Conservation (phyloP, 2,888 invertebrate species). For the Unio delphinus region DNA sequence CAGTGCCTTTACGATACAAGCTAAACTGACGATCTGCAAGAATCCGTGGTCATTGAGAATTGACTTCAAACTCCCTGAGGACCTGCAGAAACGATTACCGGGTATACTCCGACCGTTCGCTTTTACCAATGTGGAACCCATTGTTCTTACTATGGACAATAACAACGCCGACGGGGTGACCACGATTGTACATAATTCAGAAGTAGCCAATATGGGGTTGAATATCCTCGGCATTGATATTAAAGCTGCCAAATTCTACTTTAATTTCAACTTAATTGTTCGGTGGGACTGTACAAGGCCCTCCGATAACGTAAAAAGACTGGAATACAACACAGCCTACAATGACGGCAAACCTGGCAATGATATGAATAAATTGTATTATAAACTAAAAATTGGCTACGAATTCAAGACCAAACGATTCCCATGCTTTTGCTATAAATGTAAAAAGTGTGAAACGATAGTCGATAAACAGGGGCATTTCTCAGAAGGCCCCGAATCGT, state of each 20-base stretch:
- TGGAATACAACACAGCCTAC: neutral
- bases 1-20: too few relatives aligned
- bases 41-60: too few relatives aligned
- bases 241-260: too few relatives aligned
- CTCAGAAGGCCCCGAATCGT: neutral
- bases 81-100: neutral
- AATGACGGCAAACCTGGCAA: slow-evolving; percentile 1
- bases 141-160: too few relatives aligned
- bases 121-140: too few relatives aligned
- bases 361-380: slow-evolving; percentile 5
- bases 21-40: too few relatives aligned
- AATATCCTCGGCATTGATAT: too few relatives aligned
- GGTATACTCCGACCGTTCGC: too few relatives aligned
- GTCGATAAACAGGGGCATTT: slow-evolving; percentile 3
- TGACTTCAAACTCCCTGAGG: slow-evolving; percentile 3
- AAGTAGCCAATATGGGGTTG: too few relatives aligned
- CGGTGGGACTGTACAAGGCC: slow-evolving; percentile 2
- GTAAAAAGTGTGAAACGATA: neutral
- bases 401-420: slow-evolving; percentile 3
- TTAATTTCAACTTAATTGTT: too few relatives aligned
- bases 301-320: neutral
- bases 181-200: too few relatives aligned
- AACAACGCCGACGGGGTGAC: too few relatives aligned
- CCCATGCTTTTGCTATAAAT: slow-evolving; percentile 1
- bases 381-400: slow-evolving; percentile 3